Evolutionary conservation across 2,113 vertebrate species (phyloP), one percentile per base, ranked within the genome.

Genomic region (Sceloporus undulatus): DNA sequence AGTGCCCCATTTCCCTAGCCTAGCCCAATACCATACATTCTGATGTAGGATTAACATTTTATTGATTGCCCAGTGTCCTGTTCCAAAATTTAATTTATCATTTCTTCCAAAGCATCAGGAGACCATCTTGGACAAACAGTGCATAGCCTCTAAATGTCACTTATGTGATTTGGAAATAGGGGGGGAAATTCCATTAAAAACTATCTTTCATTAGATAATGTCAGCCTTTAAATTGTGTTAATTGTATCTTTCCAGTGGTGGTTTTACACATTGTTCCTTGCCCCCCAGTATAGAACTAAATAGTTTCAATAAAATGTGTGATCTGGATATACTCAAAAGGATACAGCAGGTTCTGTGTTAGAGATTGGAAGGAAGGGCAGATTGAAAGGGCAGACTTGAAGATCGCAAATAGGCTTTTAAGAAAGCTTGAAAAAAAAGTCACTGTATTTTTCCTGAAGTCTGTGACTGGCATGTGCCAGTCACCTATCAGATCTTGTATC

Each of bases 21-120:
- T 70, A 62, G 78, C 76, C 62, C 79, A 91, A 42, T 82, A 70
- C 85, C 71, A 18, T 0, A 18, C 6, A 82, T 92, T 81, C 85
- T 87, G 48, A n/a, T 66, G 34, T 91, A 84, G 79, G 73, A 19
- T 90, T 87, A 87, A 83, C 85, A 42, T 83, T 93, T 34, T 86
- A n/a, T 65, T 82, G 59, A 62, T 71, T 29, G 54, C 87, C 38
- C 73, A 52, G 0, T 82, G 29, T 48, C 3, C 2, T 10, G 42
- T 92, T 56, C 34, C 59, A 77, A 79, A 56, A 85, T 84, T 56
- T 34, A 87, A 14, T 40, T 8, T 70, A 79, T 8, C 3, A 25
- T 52, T 79, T 85, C 40, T 54, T 25, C 29, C 9, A 25, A 86
- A 86, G 23, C 27, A 13, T 71, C n/a, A 40, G n/a, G 42, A 48